Evolutionary conservation across 2,888 invertebrate genomes (phyloP).

Genomic region (Tolmerus cingulatus): DNA sequence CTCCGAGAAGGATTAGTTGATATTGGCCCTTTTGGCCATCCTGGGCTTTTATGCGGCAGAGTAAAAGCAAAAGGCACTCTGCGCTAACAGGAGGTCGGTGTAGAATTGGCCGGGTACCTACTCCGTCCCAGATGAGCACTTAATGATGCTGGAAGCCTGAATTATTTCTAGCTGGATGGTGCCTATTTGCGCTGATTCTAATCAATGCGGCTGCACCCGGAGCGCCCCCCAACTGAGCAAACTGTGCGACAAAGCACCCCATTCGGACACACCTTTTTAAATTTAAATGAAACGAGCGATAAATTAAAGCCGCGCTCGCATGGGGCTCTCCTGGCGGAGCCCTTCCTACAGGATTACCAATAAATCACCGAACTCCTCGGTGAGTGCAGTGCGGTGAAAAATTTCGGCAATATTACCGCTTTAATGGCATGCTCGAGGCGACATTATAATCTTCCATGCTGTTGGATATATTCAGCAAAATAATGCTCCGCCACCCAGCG

Average conservation of each 20-base stretch:
- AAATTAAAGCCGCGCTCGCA: not conserved
- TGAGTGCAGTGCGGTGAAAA: constrained; percentile 1
- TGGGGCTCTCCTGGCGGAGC: not conserved
- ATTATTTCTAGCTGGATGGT: not conserved
- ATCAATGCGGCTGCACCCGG: not conserved
- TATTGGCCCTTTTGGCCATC: not conserved
- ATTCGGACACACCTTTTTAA: not conserved
- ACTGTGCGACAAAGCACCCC: not conserved
- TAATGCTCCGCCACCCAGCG: not conserved
- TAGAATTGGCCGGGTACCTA: not conserved
- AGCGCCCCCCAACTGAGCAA: not conserved
- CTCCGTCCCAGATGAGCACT: not conserved
- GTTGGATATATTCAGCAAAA: constrained; percentile 13
- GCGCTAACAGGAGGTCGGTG: not conserved
- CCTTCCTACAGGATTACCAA: not conserved
- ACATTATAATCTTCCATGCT: constrained; percentile 11
- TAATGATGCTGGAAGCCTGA: not conserved
- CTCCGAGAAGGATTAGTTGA: not conserved
- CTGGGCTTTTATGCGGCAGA: not conserved
- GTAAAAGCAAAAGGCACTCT: not conserved
- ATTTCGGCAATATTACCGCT: constrained; percentile 17
- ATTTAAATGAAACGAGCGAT: not conserved
- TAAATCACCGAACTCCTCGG: constrained; percentile 24
- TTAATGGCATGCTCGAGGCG: constrained; percentile 18
- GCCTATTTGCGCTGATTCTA: not conserved